phyloP scores from a whole-genome alignment of 1,140 invertebrate genomes.

The Tyrophagus putrescentiae region DNA sequence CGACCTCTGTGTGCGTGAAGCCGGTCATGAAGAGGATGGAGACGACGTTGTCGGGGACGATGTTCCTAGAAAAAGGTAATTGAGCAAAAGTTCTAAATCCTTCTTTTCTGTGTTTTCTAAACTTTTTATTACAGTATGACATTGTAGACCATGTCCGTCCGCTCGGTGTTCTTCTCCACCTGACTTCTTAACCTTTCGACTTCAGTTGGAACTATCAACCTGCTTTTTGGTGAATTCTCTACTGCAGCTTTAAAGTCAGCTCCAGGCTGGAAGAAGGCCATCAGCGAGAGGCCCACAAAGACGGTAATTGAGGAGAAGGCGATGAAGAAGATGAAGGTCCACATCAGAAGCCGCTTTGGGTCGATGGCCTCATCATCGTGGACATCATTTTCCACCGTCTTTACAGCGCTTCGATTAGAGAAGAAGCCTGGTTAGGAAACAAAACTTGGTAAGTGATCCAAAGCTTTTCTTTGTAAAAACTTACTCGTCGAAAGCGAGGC shows the following conservation, averaged over 20 bases:
- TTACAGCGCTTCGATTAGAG: no score
- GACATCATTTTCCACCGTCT: no score
- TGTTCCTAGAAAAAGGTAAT: conserved; percentile 22
- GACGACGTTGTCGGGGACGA: conserved; percentile 24
- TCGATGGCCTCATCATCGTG: no score
- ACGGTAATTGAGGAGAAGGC: not conserved
- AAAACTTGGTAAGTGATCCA: not conserved
- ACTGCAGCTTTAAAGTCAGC: not conserved
- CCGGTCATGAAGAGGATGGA: conserved; percentile 20
- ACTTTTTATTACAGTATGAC: no score
- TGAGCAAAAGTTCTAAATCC: no score
- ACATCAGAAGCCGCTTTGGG: not conserved
- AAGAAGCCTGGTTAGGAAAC: not conserved
- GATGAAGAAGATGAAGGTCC: conserved; percentile 3
- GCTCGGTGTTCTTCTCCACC: no score
- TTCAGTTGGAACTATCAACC: not conserved
- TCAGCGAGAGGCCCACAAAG: not conserved
- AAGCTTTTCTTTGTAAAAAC: not conserved
- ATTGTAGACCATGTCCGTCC: no score
- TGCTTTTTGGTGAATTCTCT: not conserved
- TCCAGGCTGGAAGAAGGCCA: not conserved
- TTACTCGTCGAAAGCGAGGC: conserved; percentile 11
- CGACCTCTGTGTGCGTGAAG: not conserved
- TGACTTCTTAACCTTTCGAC: no score
- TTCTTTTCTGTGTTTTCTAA: no score